phyloP scores from a whole-genome alignment of 2,113 vertebrate species.

The Carassius carassius region DNA sequence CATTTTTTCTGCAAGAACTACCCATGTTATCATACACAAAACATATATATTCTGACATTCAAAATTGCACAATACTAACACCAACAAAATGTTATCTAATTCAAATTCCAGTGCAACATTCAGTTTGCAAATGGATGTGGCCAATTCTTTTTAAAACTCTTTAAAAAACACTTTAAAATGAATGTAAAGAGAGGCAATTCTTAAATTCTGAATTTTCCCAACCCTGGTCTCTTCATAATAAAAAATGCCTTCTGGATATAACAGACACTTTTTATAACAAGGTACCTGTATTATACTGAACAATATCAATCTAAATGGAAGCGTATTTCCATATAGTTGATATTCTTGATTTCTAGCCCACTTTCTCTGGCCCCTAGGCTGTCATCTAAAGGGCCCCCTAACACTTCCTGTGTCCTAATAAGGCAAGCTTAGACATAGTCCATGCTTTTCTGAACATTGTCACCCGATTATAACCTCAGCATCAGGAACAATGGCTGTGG shows the following conservation, averaged over 20 bases:
- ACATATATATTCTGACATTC: too few species aligned
- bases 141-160: not conserved
- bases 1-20: not conserved
- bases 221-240: not conserved
- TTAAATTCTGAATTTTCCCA: not conserved
- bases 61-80: too few species aligned
- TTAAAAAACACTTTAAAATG: not conserved
- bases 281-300: not conserved
- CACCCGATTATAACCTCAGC: slow-evolving; percentile 25
- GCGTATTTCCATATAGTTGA: not conserved
- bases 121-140: not conserved
- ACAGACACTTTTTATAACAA: not conserved
- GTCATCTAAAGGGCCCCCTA: not conserved
- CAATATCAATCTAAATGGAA: not conserved
- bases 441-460: slow-evolving; percentile 33
- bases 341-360: not conserved
- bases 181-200: not conserved
- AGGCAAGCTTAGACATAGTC: not conserved
- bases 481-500: slow-evolving; percentile 38
- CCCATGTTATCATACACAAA: not conserved
- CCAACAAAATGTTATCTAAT: not conserved
- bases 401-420: slow-evolving; percentile 18
- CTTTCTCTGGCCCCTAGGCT: not conserved
- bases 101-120: not conserved
- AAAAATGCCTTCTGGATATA: not conserved